Evolutionary conservation across 2,888 invertebrate genomes (phyloP).

Genomic region (Homarus gammarus): DNA sequence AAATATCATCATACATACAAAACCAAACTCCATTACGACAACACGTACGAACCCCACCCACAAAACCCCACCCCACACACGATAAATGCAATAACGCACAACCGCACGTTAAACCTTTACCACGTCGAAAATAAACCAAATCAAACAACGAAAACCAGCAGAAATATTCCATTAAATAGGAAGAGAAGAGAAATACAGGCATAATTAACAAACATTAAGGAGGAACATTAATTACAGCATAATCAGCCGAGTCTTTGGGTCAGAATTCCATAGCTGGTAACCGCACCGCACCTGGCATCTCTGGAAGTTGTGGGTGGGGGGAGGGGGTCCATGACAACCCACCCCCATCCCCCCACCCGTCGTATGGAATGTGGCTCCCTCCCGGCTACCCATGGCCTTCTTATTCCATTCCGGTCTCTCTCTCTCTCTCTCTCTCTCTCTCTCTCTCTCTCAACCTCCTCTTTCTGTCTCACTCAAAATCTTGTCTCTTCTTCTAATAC

Average conservation of each 20-base stretch:
- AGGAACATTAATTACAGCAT: not conserved
- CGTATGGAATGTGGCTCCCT: slow-evolving; percentile 55
- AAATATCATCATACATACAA: not conserved
- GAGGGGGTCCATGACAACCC: not conserved
- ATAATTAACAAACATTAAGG: not conserved
- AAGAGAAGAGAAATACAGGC: not conserved
- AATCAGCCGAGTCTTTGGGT: slow-evolving; percentile 11
- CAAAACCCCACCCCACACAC: not conserved
- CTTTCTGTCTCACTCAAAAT: not conserved
- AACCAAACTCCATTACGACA: not conserved
- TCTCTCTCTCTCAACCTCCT: slow-evolving; percentile 40
- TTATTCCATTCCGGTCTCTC: slow-evolving; percentile 55
- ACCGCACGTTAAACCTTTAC: not conserved
- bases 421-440: slow-evolving; percentile 46
- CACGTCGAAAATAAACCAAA: not conserved
- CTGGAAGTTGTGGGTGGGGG: slow-evolving; percentile 47
- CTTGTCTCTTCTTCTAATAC: slow-evolving; percentile 11
- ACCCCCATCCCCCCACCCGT: slow-evolving; percentile 3
- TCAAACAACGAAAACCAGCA: not conserved
- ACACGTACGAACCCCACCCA: not conserved
- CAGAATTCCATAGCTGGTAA: slow-evolving; percentile 44
- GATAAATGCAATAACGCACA: not conserved
- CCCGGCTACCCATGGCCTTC: slow-evolving; percentile 64
- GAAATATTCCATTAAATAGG: not conserved
- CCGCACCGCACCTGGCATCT: slow-evolving; percentile 56